These are phyloP conservation scores for Bombylius major DNA, from an alignment of 2,888 invertebrate genomes.

Conservation along the genomic window DNA sequence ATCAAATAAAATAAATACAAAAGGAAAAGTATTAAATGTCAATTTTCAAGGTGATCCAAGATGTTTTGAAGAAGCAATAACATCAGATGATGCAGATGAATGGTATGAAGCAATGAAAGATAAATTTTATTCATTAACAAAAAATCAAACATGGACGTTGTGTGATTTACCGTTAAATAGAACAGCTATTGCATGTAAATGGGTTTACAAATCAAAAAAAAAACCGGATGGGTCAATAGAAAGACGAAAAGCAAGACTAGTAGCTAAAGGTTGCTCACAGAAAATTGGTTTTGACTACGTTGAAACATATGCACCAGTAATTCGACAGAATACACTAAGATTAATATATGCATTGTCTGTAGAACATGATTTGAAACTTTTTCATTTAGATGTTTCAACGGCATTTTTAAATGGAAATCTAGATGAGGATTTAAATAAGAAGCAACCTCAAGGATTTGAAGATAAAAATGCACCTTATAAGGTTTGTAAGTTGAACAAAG, in stretches of 20 bases:
- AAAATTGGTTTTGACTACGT: background rate
- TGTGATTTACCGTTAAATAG: background rate
- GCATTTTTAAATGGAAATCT: background rate
- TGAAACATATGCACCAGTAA: background rate
- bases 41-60: too few species aligned
- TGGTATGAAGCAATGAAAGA: background rate
- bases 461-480: too few species aligned
- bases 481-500: conserved; percentile 15
- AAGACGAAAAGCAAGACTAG: background rate
- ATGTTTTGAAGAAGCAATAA: too few species aligned
- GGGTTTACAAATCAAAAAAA: background rate
- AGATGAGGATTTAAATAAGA: background rate
- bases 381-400: background rate
- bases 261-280: background rate
- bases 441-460: background rate
- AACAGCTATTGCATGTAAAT: background rate
- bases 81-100: too few species aligned
- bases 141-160: background rate
- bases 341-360: background rate
- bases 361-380: background rate
- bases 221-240: background rate
- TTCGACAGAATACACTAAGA: background rate
- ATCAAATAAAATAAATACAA: too few species aligned
- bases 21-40: too few species aligned
- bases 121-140: background rate